Base-by-base conservation (phyloP, 1,140 invertebrate species). In the Lordiphosa mommai region DNA sequence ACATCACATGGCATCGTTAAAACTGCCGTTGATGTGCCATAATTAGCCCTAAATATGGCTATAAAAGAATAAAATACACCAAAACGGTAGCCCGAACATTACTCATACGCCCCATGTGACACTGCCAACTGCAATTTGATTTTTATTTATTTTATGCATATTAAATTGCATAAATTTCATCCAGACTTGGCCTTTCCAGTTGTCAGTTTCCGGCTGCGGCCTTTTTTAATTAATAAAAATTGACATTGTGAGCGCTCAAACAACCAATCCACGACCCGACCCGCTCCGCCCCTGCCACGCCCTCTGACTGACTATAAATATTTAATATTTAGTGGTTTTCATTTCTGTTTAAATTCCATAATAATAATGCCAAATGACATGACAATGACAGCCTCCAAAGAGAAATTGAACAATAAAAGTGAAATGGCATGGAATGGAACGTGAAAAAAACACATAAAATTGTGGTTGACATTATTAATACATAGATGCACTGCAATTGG, bases 401-500 rank as follows among this genome's bases (percentile, higher is more conserved):
- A n/a, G 30, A 58, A 27, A 33, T 10, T 49, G 47, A 34, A 49
- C 33, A 49, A 49, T 52, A 48, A 43, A 68, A 68, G 40, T 68
- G 55, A 47, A 68, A 59, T 65, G 52, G 61, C 33, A 68, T 60
- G 65, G 65, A 68, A 68, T 61, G 64, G 68, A 69, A 69, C 57
- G 64, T 69, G 13, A 23, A 41, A 41, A 38, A 38, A 69, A 69
- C 61, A 69, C 49, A 69, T 49, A 50, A 50, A 50, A 61, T 69
- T 69, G 66, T 55, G 66, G 66, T 46, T 41, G 57, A 41, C 65
- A 69, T 69, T 69, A 69, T 69, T 69, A 69, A 69, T 61, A 53
- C 56, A 68, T 41, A 44, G 34, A 61, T 50, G 55, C 40, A 69
- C 50, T 61, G 51, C 44, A 61, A 48, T 53, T 9, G 9, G n/a